These are phyloP conservation scores for Anagrus nilaparvatae DNA, from an alignment of 1,140 invertebrate species.

Conservation along the genomic window DNA sequence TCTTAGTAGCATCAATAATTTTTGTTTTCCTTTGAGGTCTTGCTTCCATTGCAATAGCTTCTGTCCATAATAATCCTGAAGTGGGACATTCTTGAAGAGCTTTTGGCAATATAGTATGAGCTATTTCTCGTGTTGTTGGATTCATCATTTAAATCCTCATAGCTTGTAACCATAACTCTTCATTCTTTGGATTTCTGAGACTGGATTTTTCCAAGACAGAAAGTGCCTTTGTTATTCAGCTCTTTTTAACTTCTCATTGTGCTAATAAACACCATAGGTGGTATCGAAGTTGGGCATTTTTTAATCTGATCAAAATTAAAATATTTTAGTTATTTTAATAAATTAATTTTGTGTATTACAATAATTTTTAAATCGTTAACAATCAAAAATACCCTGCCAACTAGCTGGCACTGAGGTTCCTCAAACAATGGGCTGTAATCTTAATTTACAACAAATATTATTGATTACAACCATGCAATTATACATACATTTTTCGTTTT, in stretches of 20 bases:
- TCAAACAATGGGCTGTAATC: no score
- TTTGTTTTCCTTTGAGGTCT: constrained; percentile 92
- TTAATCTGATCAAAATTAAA: no score
- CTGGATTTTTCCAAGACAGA: constrained; percentile 93
- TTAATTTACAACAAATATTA: no score
- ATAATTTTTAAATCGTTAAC: no score
- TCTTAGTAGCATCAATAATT: constrained; percentile 95
- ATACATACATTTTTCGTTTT: no score
- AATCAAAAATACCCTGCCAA: no score
- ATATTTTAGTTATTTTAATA: no score
- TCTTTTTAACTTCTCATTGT: constrained; percentile 76
- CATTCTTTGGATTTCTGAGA: constrained; percentile 81
- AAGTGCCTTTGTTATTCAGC: constrained; percentile 83
- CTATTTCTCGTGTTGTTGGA: constrained; percentile 71
- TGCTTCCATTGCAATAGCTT: constrained; percentile 94
- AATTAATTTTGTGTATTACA: no score
- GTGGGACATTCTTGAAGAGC: constrained; percentile 87
- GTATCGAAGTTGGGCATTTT: constrained; percentile 82
- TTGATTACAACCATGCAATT: no score
- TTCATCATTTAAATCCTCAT: constrained; percentile 78
- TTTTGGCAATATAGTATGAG: constrained; percentile 87
- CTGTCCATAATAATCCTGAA: constrained; percentile 91
- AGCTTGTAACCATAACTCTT: constrained; percentile 88
- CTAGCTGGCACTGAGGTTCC: no score
- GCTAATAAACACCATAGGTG: constrained; percentile 87